These are phyloP conservation scores for Sebastolobus alascanus DNA, from an alignment of 2,797 vertebrate genomes.

Conservation along the genomic window DNA sequence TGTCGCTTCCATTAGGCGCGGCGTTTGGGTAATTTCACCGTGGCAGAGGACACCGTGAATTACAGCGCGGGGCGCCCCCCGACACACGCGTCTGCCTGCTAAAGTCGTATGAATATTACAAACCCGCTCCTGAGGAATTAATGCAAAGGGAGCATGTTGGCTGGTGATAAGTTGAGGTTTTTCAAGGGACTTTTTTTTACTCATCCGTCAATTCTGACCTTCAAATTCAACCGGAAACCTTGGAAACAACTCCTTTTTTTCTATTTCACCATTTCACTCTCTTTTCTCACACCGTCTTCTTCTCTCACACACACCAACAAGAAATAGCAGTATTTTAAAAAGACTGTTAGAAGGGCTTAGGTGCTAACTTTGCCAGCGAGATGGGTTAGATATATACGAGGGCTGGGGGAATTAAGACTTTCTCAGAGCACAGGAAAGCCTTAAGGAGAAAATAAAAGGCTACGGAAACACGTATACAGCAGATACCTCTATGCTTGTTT, in stretches of 20 bases:
- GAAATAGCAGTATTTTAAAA: slow-evolving; percentile 24
- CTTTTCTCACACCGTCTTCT: background rate
- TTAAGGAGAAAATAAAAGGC: slow-evolving; percentile 40
- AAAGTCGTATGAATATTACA: slow-evolving; percentile 74
- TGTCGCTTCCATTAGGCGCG: slow-evolving; percentile 74
- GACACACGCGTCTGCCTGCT: slow-evolving; percentile 50
- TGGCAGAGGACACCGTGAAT: slow-evolving; percentile 75
- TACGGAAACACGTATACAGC: slow-evolving; percentile 19
- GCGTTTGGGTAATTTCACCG: slow-evolving; percentile 73
- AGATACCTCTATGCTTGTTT: slow-evolving; percentile 17
- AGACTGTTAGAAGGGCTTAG: slow-evolving; percentile 35
- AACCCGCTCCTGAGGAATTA: slow-evolving; percentile 56
- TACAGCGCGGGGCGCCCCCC: slow-evolving; percentile 30
- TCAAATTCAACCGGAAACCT: slow-evolving; percentile 54
- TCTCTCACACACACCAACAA: background rate
- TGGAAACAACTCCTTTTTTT: slow-evolving; percentile 22
- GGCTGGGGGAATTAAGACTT: slow-evolving; percentile 48
- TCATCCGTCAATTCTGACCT: slow-evolving; percentile 58
- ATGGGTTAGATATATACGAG: slow-evolving; percentile 7
- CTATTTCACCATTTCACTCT: slow-evolving; percentile 9
- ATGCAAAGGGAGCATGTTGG: slow-evolving; percentile 63
- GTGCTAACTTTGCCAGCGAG: slow-evolving; percentile 21
- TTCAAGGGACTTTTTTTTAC: slow-evolving; percentile 21
- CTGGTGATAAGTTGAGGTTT: slow-evolving; percentile 63
- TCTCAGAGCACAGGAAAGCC: slow-evolving; percentile 27